phyloP scores from a whole-genome alignment of 2,888 invertebrate species.

The Diarsia rubi region DNA sequence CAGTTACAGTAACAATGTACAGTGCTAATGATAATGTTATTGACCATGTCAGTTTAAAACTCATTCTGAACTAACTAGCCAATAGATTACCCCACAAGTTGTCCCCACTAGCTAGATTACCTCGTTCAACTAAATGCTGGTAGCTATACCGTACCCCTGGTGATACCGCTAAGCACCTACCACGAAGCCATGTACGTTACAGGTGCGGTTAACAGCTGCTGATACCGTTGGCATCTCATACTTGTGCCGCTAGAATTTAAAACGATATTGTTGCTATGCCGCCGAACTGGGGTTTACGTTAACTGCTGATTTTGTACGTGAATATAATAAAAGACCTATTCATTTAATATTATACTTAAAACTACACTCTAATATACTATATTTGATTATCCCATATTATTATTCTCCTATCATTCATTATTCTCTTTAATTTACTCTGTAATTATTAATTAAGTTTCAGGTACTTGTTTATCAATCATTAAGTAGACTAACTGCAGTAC shows the following conservation, averaged over 20 bases:
- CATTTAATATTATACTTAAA: no score
- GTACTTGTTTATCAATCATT: no score
- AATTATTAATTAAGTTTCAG: no score
- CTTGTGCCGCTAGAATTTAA: slow-evolving; percentile 40
- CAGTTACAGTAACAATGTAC: no score
- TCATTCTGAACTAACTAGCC: not conserved
- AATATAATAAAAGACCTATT: not conserved
- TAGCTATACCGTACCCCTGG: slow-evolving; percentile 13
- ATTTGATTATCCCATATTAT: no score
- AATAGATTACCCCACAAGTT: not conserved
- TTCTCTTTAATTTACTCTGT: no score
- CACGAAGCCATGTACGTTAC: slow-evolving; percentile 28
- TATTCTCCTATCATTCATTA: no score
- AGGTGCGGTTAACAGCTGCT: slow-evolving; percentile 46
- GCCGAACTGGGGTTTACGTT: not conserved
- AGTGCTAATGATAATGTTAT: no score
- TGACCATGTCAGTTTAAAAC: no score
- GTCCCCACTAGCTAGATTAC: not conserved
- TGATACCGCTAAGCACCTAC: slow-evolving; percentile 16
- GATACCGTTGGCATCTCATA: slow-evolving; percentile 39
- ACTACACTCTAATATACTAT: no score
- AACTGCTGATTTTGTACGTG: not conserved
- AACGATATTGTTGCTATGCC: slow-evolving; percentile 1
- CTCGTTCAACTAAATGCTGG: slow-evolving; percentile 13
- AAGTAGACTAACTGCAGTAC: no score